Percentiles rank a stretch among this genome's conserved stretches.
These are phyloP conservation scores for Apteryx mantelli DNA, from an alignment of 2,113 vertebrate genomes.

Conservation along the genomic window DNA sequence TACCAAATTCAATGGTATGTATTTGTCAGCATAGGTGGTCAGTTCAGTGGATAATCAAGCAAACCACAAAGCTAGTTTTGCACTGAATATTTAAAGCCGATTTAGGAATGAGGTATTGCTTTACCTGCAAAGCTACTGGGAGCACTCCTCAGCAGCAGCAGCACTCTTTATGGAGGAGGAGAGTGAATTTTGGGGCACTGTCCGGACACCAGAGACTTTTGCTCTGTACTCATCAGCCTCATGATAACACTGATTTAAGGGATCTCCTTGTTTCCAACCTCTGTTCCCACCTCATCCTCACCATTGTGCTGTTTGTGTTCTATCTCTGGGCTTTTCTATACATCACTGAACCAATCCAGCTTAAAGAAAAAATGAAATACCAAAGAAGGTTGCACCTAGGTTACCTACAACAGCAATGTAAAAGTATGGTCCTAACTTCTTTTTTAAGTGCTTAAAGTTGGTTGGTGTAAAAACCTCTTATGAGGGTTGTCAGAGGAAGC, in stretches of 20 bases:
- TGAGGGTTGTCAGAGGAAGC: background rate
- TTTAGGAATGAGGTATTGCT: too few relatives aligned
- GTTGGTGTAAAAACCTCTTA: too few relatives aligned
- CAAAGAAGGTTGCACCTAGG: accelerated
- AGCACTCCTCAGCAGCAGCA: accelerated
- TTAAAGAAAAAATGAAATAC: background rate
- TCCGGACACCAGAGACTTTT: accelerated
- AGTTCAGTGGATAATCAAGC: accelerated
- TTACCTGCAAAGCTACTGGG: background rate
- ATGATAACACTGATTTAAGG: background rate
- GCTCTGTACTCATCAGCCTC: background rate
- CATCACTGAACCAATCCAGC: background rate
- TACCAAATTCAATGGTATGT: accelerated
- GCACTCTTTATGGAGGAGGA: background rate
- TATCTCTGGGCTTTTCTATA: accelerated
- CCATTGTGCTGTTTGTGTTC: background rate
- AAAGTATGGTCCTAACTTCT: background rate
- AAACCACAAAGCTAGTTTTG: accelerated
- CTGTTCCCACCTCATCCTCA: background rate
- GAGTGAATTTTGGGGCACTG: accelerated
- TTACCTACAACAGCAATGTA: background rate
- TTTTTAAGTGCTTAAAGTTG: accelerated
- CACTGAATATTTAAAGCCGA: background rate
- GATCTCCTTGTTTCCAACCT: background rate
- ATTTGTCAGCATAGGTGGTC: accelerated